Conservation (phyloP, 2,113 vertebrate species). For the Kryptolebias marmoratus region DNA sequence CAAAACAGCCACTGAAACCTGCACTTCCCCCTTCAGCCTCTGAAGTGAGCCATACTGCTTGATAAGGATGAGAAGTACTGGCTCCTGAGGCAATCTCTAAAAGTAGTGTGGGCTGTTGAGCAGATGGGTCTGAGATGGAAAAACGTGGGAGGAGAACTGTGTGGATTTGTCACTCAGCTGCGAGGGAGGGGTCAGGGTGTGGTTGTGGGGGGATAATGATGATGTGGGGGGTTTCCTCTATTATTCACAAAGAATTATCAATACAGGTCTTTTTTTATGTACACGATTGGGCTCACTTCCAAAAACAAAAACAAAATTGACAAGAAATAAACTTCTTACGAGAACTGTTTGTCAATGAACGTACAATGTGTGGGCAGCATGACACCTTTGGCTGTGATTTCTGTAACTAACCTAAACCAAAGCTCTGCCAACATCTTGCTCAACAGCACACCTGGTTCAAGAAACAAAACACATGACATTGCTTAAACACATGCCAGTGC, state of each 20-base stretch:
- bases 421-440: constrained; percentile 25
- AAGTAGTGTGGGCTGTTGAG: constrained; percentile 34
- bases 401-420: neutral
- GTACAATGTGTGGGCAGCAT: constrained; percentile 27
- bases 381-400: constrained; percentile 13
- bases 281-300: constrained; percentile 12
- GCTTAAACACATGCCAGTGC: constrained; percentile 6
- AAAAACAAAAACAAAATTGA: constrained; percentile 9
- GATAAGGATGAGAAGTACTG: constrained; percentile 28
- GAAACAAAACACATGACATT: neutral
- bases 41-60: constrained; percentile 41
- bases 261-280: constrained; percentile 18
- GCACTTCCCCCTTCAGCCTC: constrained; percentile 38
- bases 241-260: constrained; percentile 50
- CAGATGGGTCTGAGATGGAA: constrained; percentile 32
- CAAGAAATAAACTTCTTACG: constrained; percentile 24
- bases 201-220: neutral
- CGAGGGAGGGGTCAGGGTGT: constrained; percentile 20
- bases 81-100: constrained; percentile 10
- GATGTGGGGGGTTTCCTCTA: constrained; percentile 61
- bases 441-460: constrained; percentile 57
- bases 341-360: constrained; percentile 24
- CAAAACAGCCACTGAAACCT: constrained; percentile 66
- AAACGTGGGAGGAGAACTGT: neutral
- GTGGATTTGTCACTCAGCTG: constrained; percentile 17